Evolutionary conservation across 2,888 invertebrate species (phyloP), one percentile per base, ranked within the genome.

Genomic region (Zootermopsis nevadensis): DNA sequence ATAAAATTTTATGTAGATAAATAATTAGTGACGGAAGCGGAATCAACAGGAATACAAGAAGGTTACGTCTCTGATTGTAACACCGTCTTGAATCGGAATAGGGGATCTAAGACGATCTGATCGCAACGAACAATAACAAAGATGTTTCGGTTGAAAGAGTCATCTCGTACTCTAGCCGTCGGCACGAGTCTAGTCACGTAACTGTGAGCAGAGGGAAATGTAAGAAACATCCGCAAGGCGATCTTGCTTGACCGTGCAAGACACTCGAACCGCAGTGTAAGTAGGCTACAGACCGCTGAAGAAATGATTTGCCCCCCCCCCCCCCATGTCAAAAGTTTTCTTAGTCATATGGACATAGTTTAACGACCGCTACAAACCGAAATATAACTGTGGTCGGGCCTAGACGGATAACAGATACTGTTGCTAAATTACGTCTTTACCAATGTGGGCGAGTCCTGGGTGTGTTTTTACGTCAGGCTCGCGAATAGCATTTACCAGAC

Each of bases 241-340:
- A 15, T 30, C 66, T n/a, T 66, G 66, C 27, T 66, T 69, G 69
- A 30, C 69, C 69, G 31, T 69, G 69, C 69, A 69, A 69, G 69
- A 69, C 69, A 69, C 69, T 30, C 30, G 66, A 66, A 27, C 66
- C 66, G 0, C 66, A 66, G 19, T n/a, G n/a, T 60, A 33, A 33
- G 33, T 15, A 2, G 7, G 27, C 27, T 66, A 66, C 27, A 66
- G 69, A 33, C 69, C 69, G 22, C 69, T 66, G 66, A 66, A 66
- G 27, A 66, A 31, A 10, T 69, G 31, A 69, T 33, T 30, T 33
- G 33, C 19, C 10, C 33, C 22, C 19, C 10, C 33, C 22, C 19
- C 12, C 8, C 22, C 33, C 69, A 69, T 31, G 69, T 69, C 69
- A 69, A 2, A 6, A 10, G 60, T 10, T 60, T 48, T 48, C 2